Evolutionary conservation across 2,113 vertebrate species (phyloP), one percentile per base, ranked within the genome.

Genomic region (Cranoglanis bouderius): DNA sequence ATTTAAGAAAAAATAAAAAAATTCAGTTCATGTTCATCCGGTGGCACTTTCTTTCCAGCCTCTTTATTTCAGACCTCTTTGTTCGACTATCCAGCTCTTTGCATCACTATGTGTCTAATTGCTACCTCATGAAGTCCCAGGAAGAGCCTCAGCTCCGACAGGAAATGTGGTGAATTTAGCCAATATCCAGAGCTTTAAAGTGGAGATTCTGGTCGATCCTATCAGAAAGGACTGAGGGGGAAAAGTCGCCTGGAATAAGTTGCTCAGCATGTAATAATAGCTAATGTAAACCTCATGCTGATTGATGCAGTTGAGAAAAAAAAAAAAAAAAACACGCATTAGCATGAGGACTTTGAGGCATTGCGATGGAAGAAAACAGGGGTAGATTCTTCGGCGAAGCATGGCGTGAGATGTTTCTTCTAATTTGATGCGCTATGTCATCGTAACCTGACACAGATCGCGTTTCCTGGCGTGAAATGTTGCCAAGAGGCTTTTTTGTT

Each of bases 71-170:
- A 86, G 70, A 35, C 49, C 38, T 74, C 85, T 65, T 87, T 38
- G 72, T 92, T 90, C 88, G 38, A 90, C 87, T 88, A 67, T 86
- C 61, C 77, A 38, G 72, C 59, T 88, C 89, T 92, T 87, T 87
- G 74, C 88, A 91, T 92, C 90, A 89, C 91, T 92, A 89, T 82
- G 88, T 87, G 70, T 92, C 84, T 92, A 90, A 93, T 92, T 91
- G 87, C 92, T 91, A 91, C 88, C 92, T 89, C 70, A 80, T 78
- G 81, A 84, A 93, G 83, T 88, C 46, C 21, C 82, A 82, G 78
- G 89, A 87, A 89, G 87, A 89, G 75, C 88, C 91, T 86, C 63
- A 90, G 91, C 93, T 90, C 90, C 90, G 90, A 14, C 90, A 92
- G 90, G 91, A 92, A 90, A 85, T 85, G 63, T 35, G 49, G 89